phyloP scores from a whole-genome alignment of 2,113 vertebrate species.

The Oceanites oceanicus region DNA sequence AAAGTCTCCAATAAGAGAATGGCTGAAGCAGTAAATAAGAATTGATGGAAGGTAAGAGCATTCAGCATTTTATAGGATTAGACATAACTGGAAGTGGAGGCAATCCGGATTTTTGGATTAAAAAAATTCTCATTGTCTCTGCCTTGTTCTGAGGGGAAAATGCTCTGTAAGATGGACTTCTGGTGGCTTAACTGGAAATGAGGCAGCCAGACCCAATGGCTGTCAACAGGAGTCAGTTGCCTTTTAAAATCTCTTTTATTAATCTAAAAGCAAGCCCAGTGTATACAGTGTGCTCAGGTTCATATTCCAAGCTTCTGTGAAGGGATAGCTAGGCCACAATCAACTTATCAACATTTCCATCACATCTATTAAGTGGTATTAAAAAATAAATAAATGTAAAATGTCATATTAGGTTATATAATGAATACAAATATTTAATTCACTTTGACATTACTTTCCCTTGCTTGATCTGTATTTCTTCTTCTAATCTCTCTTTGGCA shows the following conservation, averaged over 20 bases:
- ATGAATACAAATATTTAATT: neutral
- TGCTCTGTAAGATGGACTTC: neutral
- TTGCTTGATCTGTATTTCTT: neutral
- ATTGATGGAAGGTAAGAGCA: neutral
- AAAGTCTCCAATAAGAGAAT: neutral
- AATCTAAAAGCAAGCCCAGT: neutral
- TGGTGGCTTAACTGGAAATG: neutral
- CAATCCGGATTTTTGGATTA: neutral
- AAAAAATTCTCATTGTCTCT: neutral
- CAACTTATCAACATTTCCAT: neutral
- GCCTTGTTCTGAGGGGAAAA: neutral
- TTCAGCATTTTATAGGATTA: neutral
- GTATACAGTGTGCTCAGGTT: neutral
- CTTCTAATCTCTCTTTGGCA: neutral
- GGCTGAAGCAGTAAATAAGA: neutral
- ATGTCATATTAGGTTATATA: neutral
- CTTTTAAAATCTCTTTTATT: neutral
- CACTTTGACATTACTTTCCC: neutral
- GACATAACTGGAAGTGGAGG: neutral
- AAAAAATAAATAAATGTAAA: neutral
- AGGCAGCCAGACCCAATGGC: neutral
- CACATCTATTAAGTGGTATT: neutral
- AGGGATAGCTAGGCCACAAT: neutral
- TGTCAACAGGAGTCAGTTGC: neutral
- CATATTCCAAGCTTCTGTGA: neutral